These are phyloP conservation scores for Mechanitis mazaeus DNA, from an alignment of 2,888 invertebrate species.

Conservation along the genomic window DNA sequence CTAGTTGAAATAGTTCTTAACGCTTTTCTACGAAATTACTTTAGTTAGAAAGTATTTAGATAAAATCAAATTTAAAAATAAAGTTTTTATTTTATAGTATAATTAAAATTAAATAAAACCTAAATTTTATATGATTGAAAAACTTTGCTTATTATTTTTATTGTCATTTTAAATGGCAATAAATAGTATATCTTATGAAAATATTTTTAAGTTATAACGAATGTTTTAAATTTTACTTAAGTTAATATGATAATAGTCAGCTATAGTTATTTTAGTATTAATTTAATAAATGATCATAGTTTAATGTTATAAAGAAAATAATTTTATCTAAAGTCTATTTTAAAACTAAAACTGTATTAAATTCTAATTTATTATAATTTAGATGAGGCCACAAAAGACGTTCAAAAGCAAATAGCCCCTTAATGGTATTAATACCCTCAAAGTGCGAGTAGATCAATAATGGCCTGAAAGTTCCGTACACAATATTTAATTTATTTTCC, in stretches of 20 bases:
- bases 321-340: too few species aligned
- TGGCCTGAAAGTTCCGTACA: background rate
- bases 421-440: background rate
- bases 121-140: background rate
- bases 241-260: too few species aligned
- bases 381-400: background rate
- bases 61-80: constrained; percentile 3
- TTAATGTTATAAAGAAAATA: too few species aligned
- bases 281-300: too few species aligned
- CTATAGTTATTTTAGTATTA: too few species aligned
- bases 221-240: too few species aligned
- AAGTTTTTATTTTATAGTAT: background rate
- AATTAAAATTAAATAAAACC: background rate
- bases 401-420: constrained; percentile 2
- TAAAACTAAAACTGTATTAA: background rate
- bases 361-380: constrained; percentile 4
- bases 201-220: background rate
- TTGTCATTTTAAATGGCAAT: too few species aligned
- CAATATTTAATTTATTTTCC: too few species aligned
- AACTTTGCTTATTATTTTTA: background rate
- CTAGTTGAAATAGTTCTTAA: constrained; percentile 1
- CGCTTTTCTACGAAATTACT: background rate
- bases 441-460: background rate
- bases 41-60: constrained; percentile 4
- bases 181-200: background rate